Evolutionary conservation across 2,797 vertebrate species (phyloP), one percentile per base, ranked within the genome.

Genomic region (Sebastes itinus): DNA sequence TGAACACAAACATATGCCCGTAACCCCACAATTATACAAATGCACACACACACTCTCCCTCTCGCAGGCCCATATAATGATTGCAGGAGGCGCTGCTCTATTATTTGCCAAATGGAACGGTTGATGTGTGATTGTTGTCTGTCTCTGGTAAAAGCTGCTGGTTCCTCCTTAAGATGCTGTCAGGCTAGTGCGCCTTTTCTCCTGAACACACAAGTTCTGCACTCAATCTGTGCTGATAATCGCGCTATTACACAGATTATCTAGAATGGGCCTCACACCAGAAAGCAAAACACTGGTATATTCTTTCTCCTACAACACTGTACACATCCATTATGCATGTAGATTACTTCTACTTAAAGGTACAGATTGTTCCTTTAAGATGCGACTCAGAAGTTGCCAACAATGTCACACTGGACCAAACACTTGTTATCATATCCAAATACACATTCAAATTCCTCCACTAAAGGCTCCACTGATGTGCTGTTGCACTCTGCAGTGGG

Each of bases 21-120:
- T 84, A 87, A 89, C 83, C 87, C 82, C 83, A 75, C 91, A 91
- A 90, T 94, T 93, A 92, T 84, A 90, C 71, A 83, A 82, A 72
- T 9, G 38, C 73, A 59, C 80, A 87, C 84, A 72, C 75, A 87
- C 84, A 72, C 75, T 42, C 80, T 67, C 69, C 58, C 38, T 58
- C 82, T 77, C 42, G 49, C 65, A 78, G 84, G 67, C 81, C 83
- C 32, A 68, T 69, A 77, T 82, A 83, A 92, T 92, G 89, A 88
- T 92, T 89, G 87, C 82, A 69, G 78, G 46, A 82, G 82, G 77
- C 59, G 58, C 85, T 74, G 82, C 79, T 78, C 90, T 93, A 72
- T 93, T 94, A 94, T 94, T 94, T 94, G 90, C 7, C 10, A 90
- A 88, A 94, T 90, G 82, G 86, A 91, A 83, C 25, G 28, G 77